phyloP scores from a whole-genome alignment of 2,113 vertebrate genomes.

The Cricetomys ansorgei region DNA sequence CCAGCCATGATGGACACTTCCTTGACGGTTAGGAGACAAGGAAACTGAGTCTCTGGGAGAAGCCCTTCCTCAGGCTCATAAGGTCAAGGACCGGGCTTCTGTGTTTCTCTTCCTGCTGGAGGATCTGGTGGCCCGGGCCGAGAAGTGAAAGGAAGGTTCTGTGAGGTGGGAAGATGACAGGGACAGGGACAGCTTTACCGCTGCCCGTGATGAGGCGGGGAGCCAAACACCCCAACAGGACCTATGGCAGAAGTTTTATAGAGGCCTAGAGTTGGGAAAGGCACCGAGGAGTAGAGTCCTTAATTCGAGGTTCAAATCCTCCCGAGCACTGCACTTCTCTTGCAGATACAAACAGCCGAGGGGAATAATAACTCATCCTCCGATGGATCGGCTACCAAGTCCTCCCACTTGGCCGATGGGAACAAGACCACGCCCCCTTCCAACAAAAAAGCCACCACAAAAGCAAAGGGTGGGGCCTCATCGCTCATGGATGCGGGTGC shows the following conservation, averaged over 20 bases:
- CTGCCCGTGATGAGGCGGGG: neutral
- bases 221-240: neutral
- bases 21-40: neutral
- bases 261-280: neutral
- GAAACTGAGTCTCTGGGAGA: neutral
- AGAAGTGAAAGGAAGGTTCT: neutral
- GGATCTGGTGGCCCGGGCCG: neutral
- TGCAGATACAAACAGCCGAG: conserved; percentile 66
- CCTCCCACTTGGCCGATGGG: no score
- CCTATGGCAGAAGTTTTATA: neutral
- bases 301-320: neutral
- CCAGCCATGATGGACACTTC: neutral
- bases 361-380: no score
- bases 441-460: accelerated
- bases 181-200: neutral
- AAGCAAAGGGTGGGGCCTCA: accelerated
- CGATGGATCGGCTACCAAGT: no score
- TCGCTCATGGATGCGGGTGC: neutral
- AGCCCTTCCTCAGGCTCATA: no score
- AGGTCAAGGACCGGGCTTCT: neutral
- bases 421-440: no score
- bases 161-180: accelerated
- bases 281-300: accelerated
- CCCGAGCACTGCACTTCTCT: neutral
- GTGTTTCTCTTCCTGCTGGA: neutral